Evolutionary conservation across 1,140 invertebrate species (phyloP).

Genomic region (Drosophila kohkoa): DNA sequence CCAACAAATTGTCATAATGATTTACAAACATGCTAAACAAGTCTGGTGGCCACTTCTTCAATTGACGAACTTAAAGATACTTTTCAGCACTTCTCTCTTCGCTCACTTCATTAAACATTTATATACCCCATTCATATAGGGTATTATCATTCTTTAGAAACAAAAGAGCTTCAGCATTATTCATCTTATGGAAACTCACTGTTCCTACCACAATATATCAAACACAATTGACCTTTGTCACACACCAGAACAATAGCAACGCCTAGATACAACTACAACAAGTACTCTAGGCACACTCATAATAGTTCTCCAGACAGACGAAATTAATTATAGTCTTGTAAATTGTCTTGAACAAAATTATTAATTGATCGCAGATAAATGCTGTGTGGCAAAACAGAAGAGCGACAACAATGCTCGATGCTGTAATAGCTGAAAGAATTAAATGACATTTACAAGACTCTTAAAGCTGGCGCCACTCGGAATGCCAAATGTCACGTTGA

Average conservation of each 20-base stretch:
- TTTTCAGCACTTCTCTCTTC: too few species aligned
- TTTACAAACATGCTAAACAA: constrained; percentile 65
- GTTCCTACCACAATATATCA: constrained; percentile 32
- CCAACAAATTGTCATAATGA: constrained; percentile 70
- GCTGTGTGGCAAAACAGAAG: constrained; percentile 26
- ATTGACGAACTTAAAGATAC: constrained; percentile 4
- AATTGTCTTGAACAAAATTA: constrained; percentile 71
- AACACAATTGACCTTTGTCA: constrained; percentile 69
- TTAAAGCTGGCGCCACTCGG: constrained; percentile 31
- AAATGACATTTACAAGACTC: constrained; percentile 37
- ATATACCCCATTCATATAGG: neutral
- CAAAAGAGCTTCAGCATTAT: constrained; percentile 14
- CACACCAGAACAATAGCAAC: constrained; percentile 37
- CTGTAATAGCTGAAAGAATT: constrained; percentile 34
- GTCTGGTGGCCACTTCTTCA: neutral
- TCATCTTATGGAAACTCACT: constrained; percentile 12
- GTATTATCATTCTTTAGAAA: constrained; percentile 24
- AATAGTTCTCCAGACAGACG: constrained; percentile 23
- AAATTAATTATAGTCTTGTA: constrained; percentile 76
- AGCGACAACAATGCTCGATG: constrained; percentile 22
- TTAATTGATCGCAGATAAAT: constrained; percentile 62
- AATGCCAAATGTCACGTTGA: constrained; percentile 20
- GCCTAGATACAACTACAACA: constrained; percentile 25
- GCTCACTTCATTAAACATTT: too few species aligned
- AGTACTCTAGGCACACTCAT: neutral